Conservation (phyloP, 2,888 invertebrate species). For the Sisyra terminalis region DNA sequence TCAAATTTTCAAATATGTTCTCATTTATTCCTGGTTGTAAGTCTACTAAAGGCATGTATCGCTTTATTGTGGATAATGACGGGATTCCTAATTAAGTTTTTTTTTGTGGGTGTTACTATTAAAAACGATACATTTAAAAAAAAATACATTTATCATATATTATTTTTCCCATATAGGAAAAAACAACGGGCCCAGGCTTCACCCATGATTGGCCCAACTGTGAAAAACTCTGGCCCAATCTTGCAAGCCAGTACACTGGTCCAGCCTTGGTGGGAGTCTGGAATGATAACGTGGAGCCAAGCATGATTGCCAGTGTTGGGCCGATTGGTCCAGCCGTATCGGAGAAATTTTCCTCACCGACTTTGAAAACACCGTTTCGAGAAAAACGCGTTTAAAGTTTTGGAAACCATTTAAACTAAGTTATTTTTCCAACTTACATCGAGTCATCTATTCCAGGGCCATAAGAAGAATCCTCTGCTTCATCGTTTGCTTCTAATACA, state of each 20-base stretch:
- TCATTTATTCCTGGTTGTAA: too few species aligned
- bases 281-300: constrained; percentile 6
- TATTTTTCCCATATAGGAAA: background rate
- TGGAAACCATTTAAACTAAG: constrained; percentile 6
- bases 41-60: too few species aligned
- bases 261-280: constrained; percentile 6
- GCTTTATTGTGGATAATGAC: too few species aligned
- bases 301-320: constrained; percentile 5
- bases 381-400: constrained; percentile 13
- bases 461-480: constrained; percentile 1
- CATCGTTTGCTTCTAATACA: background rate
- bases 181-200: constrained; percentile 4
- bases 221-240: constrained; percentile 4
- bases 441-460: too few species aligned
- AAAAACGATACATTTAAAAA: too few species aligned
- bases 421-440: constrained; percentile 6
- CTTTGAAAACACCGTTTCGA: too few species aligned
- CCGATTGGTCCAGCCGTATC: constrained; percentile 12
- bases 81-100: too few species aligned
- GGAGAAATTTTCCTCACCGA: too few species aligned
- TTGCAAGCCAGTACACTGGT: constrained; percentile 4
- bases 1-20: too few species aligned
- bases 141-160: too few species aligned
- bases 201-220: constrained; percentile 1
- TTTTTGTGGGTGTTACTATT: too few species aligned